These are phyloP conservation scores for Orycteropus afer DNA, from an alignment of 2,113 vertebrate genomes.

Conservation along the genomic window DNA sequence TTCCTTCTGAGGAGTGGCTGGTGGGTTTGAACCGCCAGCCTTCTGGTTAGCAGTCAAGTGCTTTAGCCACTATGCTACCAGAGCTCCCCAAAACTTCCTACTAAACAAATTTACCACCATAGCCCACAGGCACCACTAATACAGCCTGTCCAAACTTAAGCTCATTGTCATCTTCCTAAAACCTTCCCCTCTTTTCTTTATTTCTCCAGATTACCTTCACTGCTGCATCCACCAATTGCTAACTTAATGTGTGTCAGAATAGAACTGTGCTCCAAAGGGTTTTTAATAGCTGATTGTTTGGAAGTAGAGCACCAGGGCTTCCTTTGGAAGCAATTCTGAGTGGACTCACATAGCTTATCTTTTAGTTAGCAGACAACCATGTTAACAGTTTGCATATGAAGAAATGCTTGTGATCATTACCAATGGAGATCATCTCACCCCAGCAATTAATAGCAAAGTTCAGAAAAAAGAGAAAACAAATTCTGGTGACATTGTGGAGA, in stretches of 20 bases:
- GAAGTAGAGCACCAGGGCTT: too few relatives aligned
- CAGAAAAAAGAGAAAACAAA: too few relatives aligned
- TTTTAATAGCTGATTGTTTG: too few relatives aligned
- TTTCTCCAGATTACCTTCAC: neutral
- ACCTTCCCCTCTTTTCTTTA: neutral
- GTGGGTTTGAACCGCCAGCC: too few relatives aligned
- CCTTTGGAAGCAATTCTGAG: neutral
- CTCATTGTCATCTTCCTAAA: neutral
- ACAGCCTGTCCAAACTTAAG: neutral
- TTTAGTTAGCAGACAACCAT: neutral
- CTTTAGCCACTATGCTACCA: too few relatives aligned
- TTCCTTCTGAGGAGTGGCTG: too few relatives aligned
- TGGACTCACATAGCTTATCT: neutral
- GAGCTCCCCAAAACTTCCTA: neutral
- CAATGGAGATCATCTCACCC: too few relatives aligned
- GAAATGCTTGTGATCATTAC: too few relatives aligned
- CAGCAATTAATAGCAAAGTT: too few relatives aligned
- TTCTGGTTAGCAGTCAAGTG: too few relatives aligned
- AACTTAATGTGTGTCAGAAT: neutral
- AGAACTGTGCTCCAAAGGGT: neutral
- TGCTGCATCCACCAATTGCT: neutral
- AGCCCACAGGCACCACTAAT: neutral
- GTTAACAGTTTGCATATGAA: too few relatives aligned
- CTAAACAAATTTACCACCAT: neutral
- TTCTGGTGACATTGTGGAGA: too few relatives aligned